These are phyloP conservation scores for Aporophyla nigra DNA, from an alignment of 2,888 invertebrate genomes.

Conservation along the genomic window DNA sequence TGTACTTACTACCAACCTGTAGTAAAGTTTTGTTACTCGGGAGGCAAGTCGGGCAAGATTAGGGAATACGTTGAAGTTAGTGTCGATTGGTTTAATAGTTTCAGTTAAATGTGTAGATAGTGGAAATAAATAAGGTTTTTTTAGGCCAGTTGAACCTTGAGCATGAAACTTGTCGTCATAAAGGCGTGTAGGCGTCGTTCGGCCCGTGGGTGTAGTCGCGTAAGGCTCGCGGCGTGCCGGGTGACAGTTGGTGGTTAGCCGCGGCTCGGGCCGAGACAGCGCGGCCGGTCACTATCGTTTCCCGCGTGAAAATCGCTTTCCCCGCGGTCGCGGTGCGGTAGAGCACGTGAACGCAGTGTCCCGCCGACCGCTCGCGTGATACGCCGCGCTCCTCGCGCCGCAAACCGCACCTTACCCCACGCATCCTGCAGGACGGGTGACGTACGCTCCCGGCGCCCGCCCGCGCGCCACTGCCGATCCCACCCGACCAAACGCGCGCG, in stretches of 20 bases:
- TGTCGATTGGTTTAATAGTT: constrained; percentile 3
- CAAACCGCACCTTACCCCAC: constrained; percentile 72
- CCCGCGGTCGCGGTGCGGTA: constrained; percentile 83
- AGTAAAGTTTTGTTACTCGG: constrained; percentile 23
- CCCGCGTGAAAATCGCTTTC: constrained; percentile 90
- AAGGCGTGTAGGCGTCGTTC: constrained; percentile 53
- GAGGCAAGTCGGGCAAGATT: constrained; percentile 9
- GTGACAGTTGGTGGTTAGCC: constrained; percentile 85
- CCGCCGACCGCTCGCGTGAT: constrained; percentile 90
- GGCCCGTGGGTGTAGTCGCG: constrained; percentile 52
- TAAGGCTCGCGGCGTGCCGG: constrained; percentile 51
- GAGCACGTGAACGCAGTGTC: constrained; percentile 90
- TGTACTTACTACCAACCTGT: constrained; percentile 21
- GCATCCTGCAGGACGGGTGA: constrained; percentile 76
- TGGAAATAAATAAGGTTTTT: constrained; percentile 3
- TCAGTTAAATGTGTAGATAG: constrained; percentile 6
- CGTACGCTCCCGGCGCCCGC: constrained; percentile 83
- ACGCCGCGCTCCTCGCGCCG: constrained; percentile 84
- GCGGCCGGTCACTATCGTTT: constrained; percentile 88
- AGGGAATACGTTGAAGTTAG: background rate
- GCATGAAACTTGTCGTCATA: constrained; percentile 34
- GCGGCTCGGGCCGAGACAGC: constrained; percentile 84
- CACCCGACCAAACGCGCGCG: constrained; percentile 73
- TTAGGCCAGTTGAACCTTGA: constrained; percentile 28
- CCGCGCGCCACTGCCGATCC: constrained; percentile 82